Evolutionary conservation across 2,797 vertebrate genomes (phyloP), one percentile per base, ranked within the genome.

Genomic region (Syndactyla subalaris): DNA sequence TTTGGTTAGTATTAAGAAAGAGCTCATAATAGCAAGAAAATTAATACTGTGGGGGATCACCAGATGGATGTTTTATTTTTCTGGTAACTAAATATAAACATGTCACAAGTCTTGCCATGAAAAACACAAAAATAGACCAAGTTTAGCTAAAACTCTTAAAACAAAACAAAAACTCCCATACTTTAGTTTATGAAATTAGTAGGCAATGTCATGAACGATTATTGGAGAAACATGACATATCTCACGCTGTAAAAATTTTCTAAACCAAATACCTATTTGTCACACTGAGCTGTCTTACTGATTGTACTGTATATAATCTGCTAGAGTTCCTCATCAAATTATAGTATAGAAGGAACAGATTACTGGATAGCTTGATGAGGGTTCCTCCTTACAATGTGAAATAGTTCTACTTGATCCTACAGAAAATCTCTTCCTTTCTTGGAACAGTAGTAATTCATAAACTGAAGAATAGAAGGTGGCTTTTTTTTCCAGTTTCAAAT

Each of bases 21-120:
- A 96, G 90, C 96, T 96, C 95, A 89, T 95, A 97, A 97, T 39
- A 96, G 93, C 80, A 96, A 94, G 88, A 96, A 95, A 96, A 92
- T 93, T 93, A 97, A 96, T 93, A 92, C 85, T 48, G 73, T 58
- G 62, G 73, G 55, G 36, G 83, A 94, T 90, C 87, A 93, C 93
- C 91, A 96, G 93, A 96, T 95, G 93, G 96, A 96, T 96, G 94
- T 91, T 94, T 96, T 95, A 95, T 93, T 94, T 62, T 94, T 93
- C 89, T 32, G 14, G 89, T 92, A 94, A 92, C 92, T 97, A 94
- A 94, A 96, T 93, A 96, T 87, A 97, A 96, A 90, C 76, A 96
- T 18, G 62, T 91, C 78, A 95, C 79, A 91, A 95, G 74, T 67
- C 46, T 76, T 91, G 62, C 74, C 80, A 72, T 0, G 19, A 91